Percentiles rank a stretch among this genome's conserved stretches.
Conservation (phyloP, 1,140 invertebrate genomes). For the Penaeus japonicus region DNA sequence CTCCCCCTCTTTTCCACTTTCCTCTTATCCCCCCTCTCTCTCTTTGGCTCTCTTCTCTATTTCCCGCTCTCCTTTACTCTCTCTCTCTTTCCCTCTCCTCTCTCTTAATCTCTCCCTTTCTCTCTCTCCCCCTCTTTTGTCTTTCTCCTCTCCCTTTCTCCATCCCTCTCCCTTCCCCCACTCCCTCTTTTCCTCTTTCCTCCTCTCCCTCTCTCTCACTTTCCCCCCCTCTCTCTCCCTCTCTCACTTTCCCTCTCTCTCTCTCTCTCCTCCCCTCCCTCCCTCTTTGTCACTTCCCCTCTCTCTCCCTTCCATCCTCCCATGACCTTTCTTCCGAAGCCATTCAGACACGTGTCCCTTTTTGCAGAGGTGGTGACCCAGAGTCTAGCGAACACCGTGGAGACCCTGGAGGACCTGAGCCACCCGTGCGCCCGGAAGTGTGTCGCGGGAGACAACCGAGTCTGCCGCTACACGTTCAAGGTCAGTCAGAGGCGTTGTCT, state of each 20-base stretch:
- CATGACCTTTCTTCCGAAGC: neutral
- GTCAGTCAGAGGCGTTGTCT: neutral
- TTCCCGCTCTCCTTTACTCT: neutral
- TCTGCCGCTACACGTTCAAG: slow-evolving; percentile 34
- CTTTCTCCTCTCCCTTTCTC: neutral
- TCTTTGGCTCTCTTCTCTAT: neutral
- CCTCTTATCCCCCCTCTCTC: neutral
- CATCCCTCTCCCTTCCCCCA: neutral
- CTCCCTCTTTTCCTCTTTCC: too few relatives aligned
- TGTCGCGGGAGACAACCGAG: neutral
- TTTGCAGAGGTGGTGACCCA: slow-evolving; percentile 10
- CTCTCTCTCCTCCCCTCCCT: slow-evolving; percentile 19
- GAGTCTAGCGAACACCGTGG: slow-evolving; percentile 3
- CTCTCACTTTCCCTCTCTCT: slow-evolving; percentile 2
- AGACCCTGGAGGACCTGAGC: slow-evolving; percentile 8
- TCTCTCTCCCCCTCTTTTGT: neutral
- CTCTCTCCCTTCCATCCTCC: neutral
- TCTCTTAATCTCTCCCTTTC: neutral
- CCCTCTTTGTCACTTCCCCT: neutral
- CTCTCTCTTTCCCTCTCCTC: neutral
- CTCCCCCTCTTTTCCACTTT: too few relatives aligned
- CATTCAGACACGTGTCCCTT: neutral
- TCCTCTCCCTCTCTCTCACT: neutral
- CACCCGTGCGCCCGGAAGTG: slow-evolving; percentile 29
- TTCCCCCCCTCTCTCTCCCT: neutral